Evolutionary conservation across 2,113 vertebrate genomes (phyloP), one percentile per base, ranked within the genome.

Genomic region (Cygnus atratus): DNA sequence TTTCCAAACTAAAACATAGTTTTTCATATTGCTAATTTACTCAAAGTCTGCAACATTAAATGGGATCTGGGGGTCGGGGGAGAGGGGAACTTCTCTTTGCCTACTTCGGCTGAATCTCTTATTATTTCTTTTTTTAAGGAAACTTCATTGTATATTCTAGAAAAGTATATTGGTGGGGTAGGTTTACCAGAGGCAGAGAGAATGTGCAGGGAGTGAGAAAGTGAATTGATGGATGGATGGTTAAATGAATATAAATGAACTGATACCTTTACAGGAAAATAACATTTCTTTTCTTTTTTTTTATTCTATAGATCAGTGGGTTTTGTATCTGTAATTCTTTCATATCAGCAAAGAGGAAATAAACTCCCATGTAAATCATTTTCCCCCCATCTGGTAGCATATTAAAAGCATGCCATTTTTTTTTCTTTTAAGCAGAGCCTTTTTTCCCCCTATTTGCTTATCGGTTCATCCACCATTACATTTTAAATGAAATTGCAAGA

Each of bases 381-480:
- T 98, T 97, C 88, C 98, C 98, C 97, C 98, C 98, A 98, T 98
- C 98, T 98, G 98, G 97, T 98, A 98, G 98, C 97, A 98, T 98
- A 99, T 99, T 98, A 99, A 99, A 99, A 98, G 96, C 98, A 98
- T 98, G 98, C 97, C 92, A 78, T 97, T 98, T 98, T 99, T 98
- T 84, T 95, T 98, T 98, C 98, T 98, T 99, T 98, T 99, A 98
- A 98, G 98, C 98, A 98, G 97, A 97, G 97, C 97, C 96, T 92
- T 96, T 97, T 92, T 78, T 82, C 76, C 96, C 97, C 97, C 97
- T 91, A 97, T 98, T 98, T 99, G 98, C 98, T 99, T 99, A 99
- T 99, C 99, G 97, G 98, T 98, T 99, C 98, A 98, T 99, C 99
- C 98, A 99, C 98, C 98, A 99, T 99, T 99, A 99, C 98, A 99